Evolutionary conservation across 2,113 vertebrate genomes (phyloP).

Genomic region (Rhinoderma darwinii): DNA sequence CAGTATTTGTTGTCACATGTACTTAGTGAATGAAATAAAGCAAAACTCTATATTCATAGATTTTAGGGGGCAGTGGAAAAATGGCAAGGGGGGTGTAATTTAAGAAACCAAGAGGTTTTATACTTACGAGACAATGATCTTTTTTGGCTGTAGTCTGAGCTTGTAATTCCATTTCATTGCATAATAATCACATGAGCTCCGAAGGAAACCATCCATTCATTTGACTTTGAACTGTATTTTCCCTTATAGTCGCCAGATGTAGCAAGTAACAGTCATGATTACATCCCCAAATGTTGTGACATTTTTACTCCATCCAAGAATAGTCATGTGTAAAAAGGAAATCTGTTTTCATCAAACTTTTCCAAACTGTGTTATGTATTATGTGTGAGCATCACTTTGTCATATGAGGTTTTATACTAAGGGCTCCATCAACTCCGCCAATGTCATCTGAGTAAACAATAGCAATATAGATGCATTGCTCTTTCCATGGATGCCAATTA

Average conservation of each 20-base stretch:
- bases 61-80: background rate
- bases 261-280: constrained; percentile 40
- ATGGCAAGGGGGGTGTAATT: constrained; percentile 8
- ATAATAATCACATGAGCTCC: constrained; percentile 39
- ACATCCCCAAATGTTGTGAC: constrained; percentile 28
- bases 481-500: background rate
- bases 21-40: background rate
- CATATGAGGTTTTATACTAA: background rate
- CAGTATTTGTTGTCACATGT: background rate
- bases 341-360: constrained; percentile 24
- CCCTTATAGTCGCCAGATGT: constrained; percentile 7
- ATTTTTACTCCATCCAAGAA: constrained; percentile 13
- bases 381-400: background rate
- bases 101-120: constrained; percentile 38
- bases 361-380: constrained; percentile 2
- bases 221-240: constrained; percentile 32
- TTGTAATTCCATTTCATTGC: constrained; percentile 37
- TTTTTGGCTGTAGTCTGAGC: constrained; percentile 15
- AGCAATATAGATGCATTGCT: background rate
- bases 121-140: constrained; percentile 12
- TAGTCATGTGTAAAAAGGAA: constrained; percentile 35
- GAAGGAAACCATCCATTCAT: constrained; percentile 46
- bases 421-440: background rate
- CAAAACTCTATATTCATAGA: background rate
- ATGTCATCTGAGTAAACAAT: background rate